These are phyloP conservation scores for Teleiodes luculella DNA, from an alignment of 2,888 invertebrate species.

Conservation along the genomic window DNA sequence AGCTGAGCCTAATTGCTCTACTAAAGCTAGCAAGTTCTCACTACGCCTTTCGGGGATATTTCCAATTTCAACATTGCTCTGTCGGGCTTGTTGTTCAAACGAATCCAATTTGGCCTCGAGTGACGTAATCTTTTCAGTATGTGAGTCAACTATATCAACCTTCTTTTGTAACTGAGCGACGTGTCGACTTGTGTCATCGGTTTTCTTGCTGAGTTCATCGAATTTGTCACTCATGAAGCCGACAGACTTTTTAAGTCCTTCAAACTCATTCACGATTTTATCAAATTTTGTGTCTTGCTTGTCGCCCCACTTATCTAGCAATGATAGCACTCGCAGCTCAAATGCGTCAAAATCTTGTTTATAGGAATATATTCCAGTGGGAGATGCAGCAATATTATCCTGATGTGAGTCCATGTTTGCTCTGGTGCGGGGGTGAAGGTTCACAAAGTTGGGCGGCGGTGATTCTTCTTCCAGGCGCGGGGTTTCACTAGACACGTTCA, in stretches of 20 bases:
- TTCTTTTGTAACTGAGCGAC: background rate
- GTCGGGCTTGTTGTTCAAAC: conserved; percentile 9
- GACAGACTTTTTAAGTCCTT: background rate
- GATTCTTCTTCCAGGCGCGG: background rate
- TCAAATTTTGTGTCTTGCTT: background rate
- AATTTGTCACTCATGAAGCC: background rate
- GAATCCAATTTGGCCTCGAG: conserved; percentile 7
- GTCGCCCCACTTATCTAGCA: too few species aligned
- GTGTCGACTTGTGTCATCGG: background rate
- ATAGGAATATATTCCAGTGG: background rate
- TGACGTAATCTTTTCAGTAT: background rate
- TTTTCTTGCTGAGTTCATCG: background rate
- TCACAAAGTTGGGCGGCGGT: background rate
- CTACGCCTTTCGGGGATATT: conserved; percentile 12
- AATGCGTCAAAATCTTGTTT: background rate
- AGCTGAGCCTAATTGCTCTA: background rate
- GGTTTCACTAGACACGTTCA: background rate
- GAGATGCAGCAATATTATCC: too few species aligned
- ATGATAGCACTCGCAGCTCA: too few species aligned
- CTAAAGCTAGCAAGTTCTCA: conserved; percentile 2
- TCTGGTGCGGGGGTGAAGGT: background rate
- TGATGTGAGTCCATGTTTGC: background rate
- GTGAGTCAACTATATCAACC: background rate
- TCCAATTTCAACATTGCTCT: conserved; percentile 2
- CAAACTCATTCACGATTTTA: background rate